phyloP scores from a whole-genome alignment of 1,140 invertebrate genomes.

The Theocolax elegans region DNA sequence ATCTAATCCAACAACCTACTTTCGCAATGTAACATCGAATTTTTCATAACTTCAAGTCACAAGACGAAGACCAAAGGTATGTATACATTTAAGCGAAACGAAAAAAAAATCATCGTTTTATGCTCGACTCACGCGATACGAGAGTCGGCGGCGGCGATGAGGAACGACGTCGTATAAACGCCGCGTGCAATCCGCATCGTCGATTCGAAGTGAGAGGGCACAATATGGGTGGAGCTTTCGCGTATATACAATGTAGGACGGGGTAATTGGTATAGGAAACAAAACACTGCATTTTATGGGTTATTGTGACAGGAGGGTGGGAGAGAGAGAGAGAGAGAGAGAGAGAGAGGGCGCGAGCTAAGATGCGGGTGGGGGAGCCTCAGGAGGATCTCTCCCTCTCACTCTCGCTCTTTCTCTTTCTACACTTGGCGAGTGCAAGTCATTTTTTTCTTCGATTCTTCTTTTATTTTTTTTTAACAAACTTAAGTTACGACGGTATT shows the following conservation, averaged over 20 bases:
- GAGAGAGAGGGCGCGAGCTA: background rate
- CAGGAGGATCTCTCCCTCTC: no score
- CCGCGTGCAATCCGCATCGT: conserved; percentile 33
- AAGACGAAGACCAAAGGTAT: no score
- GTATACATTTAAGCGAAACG: no score
- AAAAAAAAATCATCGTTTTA: background rate
- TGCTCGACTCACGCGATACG: background rate
- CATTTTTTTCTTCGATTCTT: conserved; percentile 1
- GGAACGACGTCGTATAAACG: conserved; percentile 36
- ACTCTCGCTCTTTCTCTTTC: no score
- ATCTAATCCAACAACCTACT: no score
- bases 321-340: conserved; percentile 32
- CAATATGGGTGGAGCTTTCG: conserved; percentile 43
- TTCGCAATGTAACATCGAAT: no score
- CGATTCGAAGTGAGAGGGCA: conserved; percentile 22
- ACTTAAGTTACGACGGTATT: background rate
- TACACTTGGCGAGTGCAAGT: background rate
- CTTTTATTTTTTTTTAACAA: background rate
- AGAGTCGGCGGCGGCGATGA: conserved; percentile 17
- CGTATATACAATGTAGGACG: conserved; percentile 42
- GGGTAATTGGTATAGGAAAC: conserved; percentile 62
- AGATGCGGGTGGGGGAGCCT: background rate
- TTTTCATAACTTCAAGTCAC: no score
- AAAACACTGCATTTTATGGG: conserved; percentile 66
- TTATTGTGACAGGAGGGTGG: conserved; percentile 60